Evolutionary conservation across 1,140 invertebrate genomes (phyloP), one percentile per base, ranked within the genome.

Genomic region (Drosophila persimilis): DNA sequence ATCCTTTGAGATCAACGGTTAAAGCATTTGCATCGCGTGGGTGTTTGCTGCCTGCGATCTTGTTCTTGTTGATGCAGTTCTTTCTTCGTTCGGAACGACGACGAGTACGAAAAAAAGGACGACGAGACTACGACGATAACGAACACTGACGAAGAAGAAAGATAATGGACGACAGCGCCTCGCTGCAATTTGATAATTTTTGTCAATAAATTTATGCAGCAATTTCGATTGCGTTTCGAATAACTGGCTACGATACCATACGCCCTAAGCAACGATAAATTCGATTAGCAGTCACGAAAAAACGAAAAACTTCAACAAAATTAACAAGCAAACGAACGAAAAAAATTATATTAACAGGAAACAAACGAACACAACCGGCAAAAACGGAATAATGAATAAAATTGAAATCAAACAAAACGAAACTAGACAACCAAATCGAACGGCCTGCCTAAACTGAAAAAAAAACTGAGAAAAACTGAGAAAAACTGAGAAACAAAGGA

Each of bases 21-120:
- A 71, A 62, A 71, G 72, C 72, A 62, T 58, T 72, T 48, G 51
- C 46, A 22, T 59, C 66, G 56, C 55, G 53, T 46, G 44, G 51
- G 51, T 43, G 44, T 13, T 75, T 46, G 63, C 31, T 48, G 9
- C 43, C 24, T 26, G 46, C 22, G 50, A 43, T 52, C 31, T 31
- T 55, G 71, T 41, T 60, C 51, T 60, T 69, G 67, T 69, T 62
- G 50, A 61, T 64, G 58, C 73, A 59, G 48, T 60, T 39, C 35
- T 39, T 39, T 39, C 35, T 39, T 39, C 35, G 35, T 13, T 39
- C 35, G 35, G 35, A 39, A 81, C 59, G 60, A 60, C 51, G 56
- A 63, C 50, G 51, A 73, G 43, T 24, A 75, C 61, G 62, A 74
- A 67, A 66, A 53, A 70, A 71, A 84, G 70, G 59, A 83, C 76